Conservation (phyloP, 2,797 vertebrate species). For the Oophaga sylvatica region DNA sequence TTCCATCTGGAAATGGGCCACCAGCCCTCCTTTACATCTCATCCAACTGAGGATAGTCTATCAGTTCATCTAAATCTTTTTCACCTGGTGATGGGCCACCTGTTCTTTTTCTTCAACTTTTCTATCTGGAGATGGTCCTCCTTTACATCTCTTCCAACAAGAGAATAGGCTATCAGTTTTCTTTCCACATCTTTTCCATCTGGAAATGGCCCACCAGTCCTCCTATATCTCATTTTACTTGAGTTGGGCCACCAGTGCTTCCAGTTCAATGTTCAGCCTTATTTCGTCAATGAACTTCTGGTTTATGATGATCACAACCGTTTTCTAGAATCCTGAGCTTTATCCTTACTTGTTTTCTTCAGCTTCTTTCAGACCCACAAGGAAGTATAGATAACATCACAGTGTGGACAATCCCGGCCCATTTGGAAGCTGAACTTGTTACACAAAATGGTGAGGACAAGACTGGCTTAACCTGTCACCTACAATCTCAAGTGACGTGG, state of each 20-base stretch:
- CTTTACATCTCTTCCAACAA: too few species aligned
- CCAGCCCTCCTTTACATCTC: too few species aligned
- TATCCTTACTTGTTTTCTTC: not conserved
- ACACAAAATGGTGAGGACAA: not conserved
- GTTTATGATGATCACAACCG: too few species aligned
- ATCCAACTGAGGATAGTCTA: not conserved
- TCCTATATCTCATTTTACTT: too few species aligned
- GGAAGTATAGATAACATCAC: not conserved
- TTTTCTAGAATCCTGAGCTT: too few species aligned
- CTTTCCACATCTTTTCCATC: too few species aligned
- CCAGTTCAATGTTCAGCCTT: not conserved
- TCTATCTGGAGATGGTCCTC: not conserved
- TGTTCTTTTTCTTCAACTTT: not conserved
- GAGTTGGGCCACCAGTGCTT: too few species aligned
- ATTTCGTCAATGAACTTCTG: too few species aligned
- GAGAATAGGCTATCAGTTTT: too few species aligned
- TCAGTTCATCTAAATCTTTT: too few species aligned
- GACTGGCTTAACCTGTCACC: slow-evolving; percentile 5
- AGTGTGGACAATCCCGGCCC: not conserved
- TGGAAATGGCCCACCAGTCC: too few species aligned
- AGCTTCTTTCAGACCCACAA: not conserved
- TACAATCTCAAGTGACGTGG: not conserved
- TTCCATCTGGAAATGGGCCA: too few species aligned
- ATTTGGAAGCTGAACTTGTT: not conserved
- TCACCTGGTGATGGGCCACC: not conserved